Evolutionary conservation across 2,888 invertebrate genomes (phyloP), one percentile per base, ranked within the genome.

Genomic region (Ophion obscuratus): DNA sequence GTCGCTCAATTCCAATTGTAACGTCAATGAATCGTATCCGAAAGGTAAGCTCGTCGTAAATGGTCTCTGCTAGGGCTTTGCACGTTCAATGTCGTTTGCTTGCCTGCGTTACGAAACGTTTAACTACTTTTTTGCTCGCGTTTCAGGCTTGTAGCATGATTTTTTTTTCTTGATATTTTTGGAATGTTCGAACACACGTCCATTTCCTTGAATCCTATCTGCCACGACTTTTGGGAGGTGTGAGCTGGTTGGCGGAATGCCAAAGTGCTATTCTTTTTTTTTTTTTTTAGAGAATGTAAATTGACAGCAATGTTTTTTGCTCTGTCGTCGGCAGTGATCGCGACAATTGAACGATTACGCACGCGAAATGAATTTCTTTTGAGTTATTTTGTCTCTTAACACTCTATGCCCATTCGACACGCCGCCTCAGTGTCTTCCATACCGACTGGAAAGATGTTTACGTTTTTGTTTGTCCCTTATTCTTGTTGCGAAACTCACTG

Each of bases 181-280:
- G 74, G 76, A 73, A 79, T 77, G 68, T 82, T 62, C 76, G 24
- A 80, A n/a, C 36, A 66, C 47, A 59, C 20, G 64, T 27, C 44
- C 74, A 31, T 77, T 62, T 57, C 67, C 47, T 61, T 47, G 67
- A 62, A 74, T 70, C 59, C 70, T 70, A 79, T 81, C 87, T 85
- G 66, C 77, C 85, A 80, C 84, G 78, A 85, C 75, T 88, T 87
- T 83, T 88, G 90, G 90, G 90, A 90, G 90, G 90, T 90, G 90
- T 90, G 88, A 86, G 89, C 89, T 90, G 89, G 84, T 86, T 70
- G 71, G 83, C 57, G 20, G 61, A 81, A 59, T 82, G 76, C 67
- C 53, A n/a, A 83, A 40, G 47, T 75, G 53, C 80, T 70, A 24
- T 75, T 74, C 70, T 71, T 77, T 59, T 44, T 73, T 47, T 20